phyloP scores from a whole-genome alignment of 2,888 invertebrate genomes.

The Beris morrisii region DNA sequence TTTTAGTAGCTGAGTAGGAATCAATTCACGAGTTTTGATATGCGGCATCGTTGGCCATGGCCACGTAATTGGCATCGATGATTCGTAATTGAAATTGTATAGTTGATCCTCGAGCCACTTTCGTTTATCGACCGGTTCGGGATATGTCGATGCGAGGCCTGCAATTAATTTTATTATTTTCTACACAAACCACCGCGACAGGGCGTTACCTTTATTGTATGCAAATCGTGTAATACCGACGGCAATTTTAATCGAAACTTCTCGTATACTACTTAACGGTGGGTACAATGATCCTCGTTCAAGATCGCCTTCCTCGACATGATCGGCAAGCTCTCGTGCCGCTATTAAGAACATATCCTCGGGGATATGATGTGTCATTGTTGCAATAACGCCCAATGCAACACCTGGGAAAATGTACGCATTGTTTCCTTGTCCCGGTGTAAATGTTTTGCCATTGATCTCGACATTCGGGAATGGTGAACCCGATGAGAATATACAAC shows the following conservation, averaged over 20 bases:
- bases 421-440: conserved; percentile 97
- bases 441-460: conserved; percentile 75
- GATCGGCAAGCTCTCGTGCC: conserved; percentile 81
- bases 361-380: conserved; percentile 89
- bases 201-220: conserved; percentile 74
- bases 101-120: conserved; percentile 72
- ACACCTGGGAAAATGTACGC: conserved; percentile 97
- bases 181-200: conserved; percentile 1
- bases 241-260: conserved; percentile 90
- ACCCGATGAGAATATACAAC: conserved; percentile 92
- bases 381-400: conserved; percentile 89
- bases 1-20: conserved; percentile 47
- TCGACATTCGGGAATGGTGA: conserved; percentile 91
- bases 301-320: conserved; percentile 81
- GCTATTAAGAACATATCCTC: conserved; percentile 94
- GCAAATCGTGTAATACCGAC: conserved; percentile 84
- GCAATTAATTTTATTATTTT: conserved; percentile 34
- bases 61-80: conserved; percentile 73
- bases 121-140: conserved; percentile 76
- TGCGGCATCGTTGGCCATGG: conserved; percentile 59
- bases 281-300: conserved; percentile 90
- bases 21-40: conserved; percentile 52
- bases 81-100: conserved; percentile 78
- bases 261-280: conserved; percentile 77
- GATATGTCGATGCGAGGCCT: conserved; percentile 84